These are phyloP conservation scores for Hirundo rustica DNA, from an alignment of 2,797 vertebrate genomes.

Conservation along the genomic window DNA sequence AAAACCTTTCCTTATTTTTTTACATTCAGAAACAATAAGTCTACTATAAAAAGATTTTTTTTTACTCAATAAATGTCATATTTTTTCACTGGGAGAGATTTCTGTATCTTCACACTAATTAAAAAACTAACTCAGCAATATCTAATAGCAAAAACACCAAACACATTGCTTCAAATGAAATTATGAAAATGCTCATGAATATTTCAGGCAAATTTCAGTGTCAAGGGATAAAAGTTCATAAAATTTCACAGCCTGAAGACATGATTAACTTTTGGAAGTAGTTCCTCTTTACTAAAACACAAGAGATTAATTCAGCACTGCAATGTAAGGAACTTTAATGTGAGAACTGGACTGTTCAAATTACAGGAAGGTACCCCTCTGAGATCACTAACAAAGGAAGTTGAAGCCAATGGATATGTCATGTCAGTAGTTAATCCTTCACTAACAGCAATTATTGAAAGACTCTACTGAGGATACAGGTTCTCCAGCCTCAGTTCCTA, in stretches of 20 bases:
- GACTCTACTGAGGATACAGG: neutral
- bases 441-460: neutral
- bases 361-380: neutral
- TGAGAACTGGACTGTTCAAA: neutral
- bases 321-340: neutral
- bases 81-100: neutral
- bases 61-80: neutral
- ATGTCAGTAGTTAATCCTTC: neutral
- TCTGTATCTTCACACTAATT: neutral
- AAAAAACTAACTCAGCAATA: neutral
- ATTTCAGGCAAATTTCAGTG: neutral
- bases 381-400: neutral
- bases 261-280: constrained; percentile 20
- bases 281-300: neutral
- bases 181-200: constrained; percentile 8
- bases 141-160: neutral
- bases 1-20: neutral
- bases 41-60: neutral
- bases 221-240: neutral
- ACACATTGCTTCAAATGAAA: neutral
- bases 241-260: constrained; percentile 15
- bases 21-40: neutral
- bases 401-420: neutral
- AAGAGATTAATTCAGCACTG: neutral
- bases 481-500: neutral